phyloP scores from a whole-genome alignment of 2,113 vertebrate genomes.

The Caloenas nicobarica region DNA sequence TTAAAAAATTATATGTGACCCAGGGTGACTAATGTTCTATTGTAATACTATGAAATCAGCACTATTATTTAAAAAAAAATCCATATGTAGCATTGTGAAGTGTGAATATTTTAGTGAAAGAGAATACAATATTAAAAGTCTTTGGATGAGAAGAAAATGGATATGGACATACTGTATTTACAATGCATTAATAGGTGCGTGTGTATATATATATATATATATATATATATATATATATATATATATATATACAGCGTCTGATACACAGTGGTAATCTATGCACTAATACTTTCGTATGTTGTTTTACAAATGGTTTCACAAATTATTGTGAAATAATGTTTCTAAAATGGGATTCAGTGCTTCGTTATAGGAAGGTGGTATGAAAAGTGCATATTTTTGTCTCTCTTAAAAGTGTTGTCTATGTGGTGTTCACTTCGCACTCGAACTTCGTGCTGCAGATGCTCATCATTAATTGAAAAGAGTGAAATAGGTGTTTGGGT shows the following conservation, averaged over 20 bases:
- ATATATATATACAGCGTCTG: background rate
- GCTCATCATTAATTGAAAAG: background rate
- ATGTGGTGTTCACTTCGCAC: background rate
- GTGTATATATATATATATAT: too few relatives aligned
- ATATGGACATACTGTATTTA: background rate
- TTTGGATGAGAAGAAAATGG: background rate
- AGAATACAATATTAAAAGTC: background rate
- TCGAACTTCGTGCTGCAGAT: background rate
- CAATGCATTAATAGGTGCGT: background rate
- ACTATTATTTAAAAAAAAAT: background rate
- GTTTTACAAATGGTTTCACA: background rate
- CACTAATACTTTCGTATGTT: background rate
- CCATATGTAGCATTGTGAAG: background rate
- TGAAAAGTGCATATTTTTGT: background rate
- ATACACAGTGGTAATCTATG: background rate
- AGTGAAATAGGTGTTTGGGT: background rate
- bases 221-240: too few relatives aligned
- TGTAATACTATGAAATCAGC: conserved; percentile 11
- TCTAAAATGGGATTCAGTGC: background rate
- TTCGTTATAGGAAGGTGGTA: background rate
- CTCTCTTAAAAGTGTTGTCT: background rate
- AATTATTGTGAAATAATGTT: background rate
- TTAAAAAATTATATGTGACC: background rate
- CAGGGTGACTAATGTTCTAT: background rate
- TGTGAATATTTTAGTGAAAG: background rate